Evolutionary conservation across 2,888 invertebrate genomes (phyloP).

Genomic region (Parnassius smintheus): DNA sequence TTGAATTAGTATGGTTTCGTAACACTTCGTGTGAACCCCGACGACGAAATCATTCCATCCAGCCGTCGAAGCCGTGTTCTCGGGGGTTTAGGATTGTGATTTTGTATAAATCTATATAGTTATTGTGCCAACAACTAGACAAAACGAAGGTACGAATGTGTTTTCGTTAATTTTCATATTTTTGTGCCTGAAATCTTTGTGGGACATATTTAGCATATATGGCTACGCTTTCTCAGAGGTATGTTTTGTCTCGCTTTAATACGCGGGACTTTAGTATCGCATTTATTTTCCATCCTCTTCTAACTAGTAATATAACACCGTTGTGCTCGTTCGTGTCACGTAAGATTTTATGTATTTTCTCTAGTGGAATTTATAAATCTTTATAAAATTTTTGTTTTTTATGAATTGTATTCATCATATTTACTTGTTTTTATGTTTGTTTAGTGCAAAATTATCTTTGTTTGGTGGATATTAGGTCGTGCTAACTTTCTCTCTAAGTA

Average conservation of each 20-base stretch:
- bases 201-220: conserved; percentile 74
- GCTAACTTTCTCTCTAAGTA: conserved; percentile 80
- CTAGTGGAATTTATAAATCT: conserved; percentile 57
- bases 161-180: conserved; percentile 46
- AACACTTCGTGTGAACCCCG: conserved; percentile 71
- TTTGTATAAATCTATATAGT: conserved; percentile 71
- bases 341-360: conserved; percentile 78
- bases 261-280: conserved; percentile 62
- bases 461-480: conserved; percentile 65
- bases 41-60: conserved; percentile 81
- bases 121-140: conserved; percentile 76
- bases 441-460: conserved; percentile 36
- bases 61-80: conserved; percentile 80
- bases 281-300: conserved; percentile 71
- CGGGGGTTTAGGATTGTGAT: conserved; percentile 78
- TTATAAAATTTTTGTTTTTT: conserved; percentile 48
- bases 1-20: conserved; percentile 54
- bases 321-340: conserved; percentile 81
- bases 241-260: conserved; percentile 68
- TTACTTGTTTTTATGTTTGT: conserved; percentile 27
- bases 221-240: conserved; percentile 78
- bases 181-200: conserved; percentile 52
- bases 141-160: conserved; percentile 70
- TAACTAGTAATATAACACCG: conserved; percentile 81
- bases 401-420: conserved; percentile 45